These are phyloP conservation scores for Arctocebus calabarensis DNA, from an alignment of 2,797 vertebrate genomes.

Conservation along the genomic window DNA sequence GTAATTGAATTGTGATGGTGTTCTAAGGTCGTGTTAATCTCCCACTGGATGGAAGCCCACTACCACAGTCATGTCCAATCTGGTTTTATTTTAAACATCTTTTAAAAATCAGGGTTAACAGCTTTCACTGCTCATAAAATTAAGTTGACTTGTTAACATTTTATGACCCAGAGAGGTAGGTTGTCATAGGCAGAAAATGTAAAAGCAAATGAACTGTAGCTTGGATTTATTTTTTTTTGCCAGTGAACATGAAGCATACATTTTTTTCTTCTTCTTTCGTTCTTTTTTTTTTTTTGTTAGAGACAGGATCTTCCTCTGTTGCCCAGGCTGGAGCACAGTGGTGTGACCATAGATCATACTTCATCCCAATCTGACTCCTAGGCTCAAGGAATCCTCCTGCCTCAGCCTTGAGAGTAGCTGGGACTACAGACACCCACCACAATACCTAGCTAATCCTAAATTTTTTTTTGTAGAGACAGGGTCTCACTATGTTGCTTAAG, in stretches of 20 bases:
- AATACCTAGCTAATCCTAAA: too few relatives aligned
- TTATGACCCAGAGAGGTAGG: constrained; percentile 36
- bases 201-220: background rate
- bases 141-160: constrained; percentile 48
- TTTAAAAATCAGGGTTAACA: constrained; percentile 60
- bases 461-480: background rate
- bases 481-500: background rate
- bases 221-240: background rate
- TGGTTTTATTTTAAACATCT: constrained; percentile 54
- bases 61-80: background rate
- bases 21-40: background rate
- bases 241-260: background rate
- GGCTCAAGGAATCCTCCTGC: background rate
- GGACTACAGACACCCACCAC: background rate
- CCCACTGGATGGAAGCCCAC: background rate
- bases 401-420: background rate
- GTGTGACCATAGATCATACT: background rate
- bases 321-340: background rate
- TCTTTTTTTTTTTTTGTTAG: background rate
- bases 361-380: background rate
- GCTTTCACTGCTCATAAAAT: constrained; percentile 64
- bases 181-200: constrained; percentile 36
- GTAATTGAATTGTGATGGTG: background rate
- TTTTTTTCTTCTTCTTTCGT: background rate
- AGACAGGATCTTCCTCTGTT: background rate